Conservation (phyloP, 2,888 invertebrate species). For the Drosophila maculinotata region DNA sequence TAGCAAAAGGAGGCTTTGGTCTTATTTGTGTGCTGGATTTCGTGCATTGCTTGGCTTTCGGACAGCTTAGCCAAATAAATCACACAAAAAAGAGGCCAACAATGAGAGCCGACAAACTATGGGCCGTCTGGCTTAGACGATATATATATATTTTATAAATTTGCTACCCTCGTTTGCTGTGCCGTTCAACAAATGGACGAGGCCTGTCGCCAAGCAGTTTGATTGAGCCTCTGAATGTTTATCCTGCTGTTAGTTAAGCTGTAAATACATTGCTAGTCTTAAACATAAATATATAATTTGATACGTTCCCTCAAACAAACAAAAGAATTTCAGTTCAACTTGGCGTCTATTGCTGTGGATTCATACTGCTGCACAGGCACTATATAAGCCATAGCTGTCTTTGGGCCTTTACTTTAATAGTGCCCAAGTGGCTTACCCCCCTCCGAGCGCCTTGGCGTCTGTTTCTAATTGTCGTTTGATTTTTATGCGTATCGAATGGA, state of each 20-base stretch:
- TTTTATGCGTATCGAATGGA: conserved; percentile 76
- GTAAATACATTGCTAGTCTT: conserved; percentile 61
- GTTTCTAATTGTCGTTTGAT: conserved; percentile 78
- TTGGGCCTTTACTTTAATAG: conserved; percentile 56
- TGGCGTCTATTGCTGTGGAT: conserved; percentile 4
- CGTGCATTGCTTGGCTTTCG: conserved; percentile 64
- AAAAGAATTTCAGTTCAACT: conserved; percentile 26
- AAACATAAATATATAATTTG: conserved; percentile 72
- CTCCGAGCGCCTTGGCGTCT: conserved; percentile 43
- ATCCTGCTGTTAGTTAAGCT: conserved; percentile 77
- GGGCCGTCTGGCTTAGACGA: conserved; percentile 42
- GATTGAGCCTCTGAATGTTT: conserved; percentile 68
- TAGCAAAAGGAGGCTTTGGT: conserved; percentile 32
- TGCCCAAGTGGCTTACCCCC: conserved; percentile 25
- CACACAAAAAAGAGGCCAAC: conserved; percentile 56
- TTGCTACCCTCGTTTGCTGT: conserved; percentile 18
- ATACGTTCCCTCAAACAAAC: conserved; percentile 49
- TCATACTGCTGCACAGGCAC: conserved; percentile 65
- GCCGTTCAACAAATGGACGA: conserved; percentile 62
- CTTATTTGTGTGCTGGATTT: conserved; percentile 71
- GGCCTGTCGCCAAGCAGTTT: conserved; percentile 55
- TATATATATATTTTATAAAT: conserved; percentile 52
- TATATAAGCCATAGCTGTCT: conserved; percentile 35
- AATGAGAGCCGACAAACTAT: conserved; percentile 43
- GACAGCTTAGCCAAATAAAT: conserved; percentile 77